A percentile compares a stretch with the other conserved stretches of the same genome.
These are phyloP conservation scores for Bellardia pandia DNA, from an alignment of 2,888 invertebrate genomes.

Conservation along the genomic window DNA sequence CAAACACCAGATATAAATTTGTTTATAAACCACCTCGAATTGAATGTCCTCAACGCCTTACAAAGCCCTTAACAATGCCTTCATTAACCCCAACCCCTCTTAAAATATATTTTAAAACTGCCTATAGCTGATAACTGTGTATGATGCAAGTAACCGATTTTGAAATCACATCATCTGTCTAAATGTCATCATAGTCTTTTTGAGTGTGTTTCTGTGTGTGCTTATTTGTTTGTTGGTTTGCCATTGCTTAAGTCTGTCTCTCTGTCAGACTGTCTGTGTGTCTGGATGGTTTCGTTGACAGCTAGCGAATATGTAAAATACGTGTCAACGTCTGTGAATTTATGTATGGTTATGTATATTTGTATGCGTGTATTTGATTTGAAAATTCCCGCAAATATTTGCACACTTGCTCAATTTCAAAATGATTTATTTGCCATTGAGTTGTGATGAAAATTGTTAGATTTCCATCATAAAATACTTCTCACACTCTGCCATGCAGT, in stretches of 20 bases:
- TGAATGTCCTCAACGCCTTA: neutral
- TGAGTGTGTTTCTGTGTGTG: neutral
- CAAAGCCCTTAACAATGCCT: neutral
- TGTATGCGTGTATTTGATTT: slow-evolving; percentile 38
- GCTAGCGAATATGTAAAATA: neutral
- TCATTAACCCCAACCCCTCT: no score
- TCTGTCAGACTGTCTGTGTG: neutral
- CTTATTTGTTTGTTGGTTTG: neutral
- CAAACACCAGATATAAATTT: slow-evolving; percentile 35
- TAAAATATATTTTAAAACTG: neutral
- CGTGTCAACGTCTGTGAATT: slow-evolving; percentile 3
- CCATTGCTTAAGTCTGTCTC: neutral
- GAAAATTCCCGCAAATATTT: slow-evolving; percentile 71
- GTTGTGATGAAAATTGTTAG: slow-evolving; percentile 66
- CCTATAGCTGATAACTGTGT: slow-evolving; percentile 1
- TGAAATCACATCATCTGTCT: slow-evolving; percentile 57
- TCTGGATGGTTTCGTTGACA: neutral
- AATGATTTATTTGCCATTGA: slow-evolving; percentile 74
- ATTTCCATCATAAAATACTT: slow-evolving; percentile 44
- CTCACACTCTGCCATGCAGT: neutral
- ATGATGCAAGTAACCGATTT: slow-evolving; percentile 28
- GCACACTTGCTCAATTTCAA: slow-evolving; percentile 73
- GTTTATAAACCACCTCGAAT: slow-evolving; percentile 20
- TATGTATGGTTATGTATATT: neutral
- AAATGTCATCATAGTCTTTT: slow-evolving; percentile 47